phyloP scores from a whole-genome alignment of 1,140 invertebrate species.

The Rhizoglyphus robini region DNA sequence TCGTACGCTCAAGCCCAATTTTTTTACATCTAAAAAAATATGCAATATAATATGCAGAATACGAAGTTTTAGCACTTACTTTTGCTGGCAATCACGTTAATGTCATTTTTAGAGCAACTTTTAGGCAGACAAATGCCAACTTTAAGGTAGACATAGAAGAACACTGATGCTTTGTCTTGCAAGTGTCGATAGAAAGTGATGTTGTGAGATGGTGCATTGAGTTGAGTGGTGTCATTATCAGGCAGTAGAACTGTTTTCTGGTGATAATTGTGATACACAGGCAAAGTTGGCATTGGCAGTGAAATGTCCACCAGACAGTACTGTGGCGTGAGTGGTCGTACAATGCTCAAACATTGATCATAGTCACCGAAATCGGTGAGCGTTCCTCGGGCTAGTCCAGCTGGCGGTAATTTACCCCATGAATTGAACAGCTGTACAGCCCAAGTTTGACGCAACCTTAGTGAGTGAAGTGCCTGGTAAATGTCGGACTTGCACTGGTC shows the following conservation, averaged over 20 bases:
- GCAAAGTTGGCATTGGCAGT: background rate
- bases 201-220: background rate
- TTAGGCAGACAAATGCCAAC: slow-evolving; percentile 21
- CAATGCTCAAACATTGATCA: slow-evolving; percentile 3
- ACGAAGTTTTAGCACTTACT: too few species aligned
- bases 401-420: slow-evolving; percentile 21
- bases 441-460: background rate
- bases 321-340: background rate
- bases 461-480: background rate
- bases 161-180: background rate
- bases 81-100: background rate
- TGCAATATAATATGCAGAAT: too few species aligned
- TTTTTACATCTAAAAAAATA: too few species aligned
- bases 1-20: background rate
- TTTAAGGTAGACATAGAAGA: background rate
- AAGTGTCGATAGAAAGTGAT: background rate
- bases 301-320: background rate
- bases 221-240: background rate
- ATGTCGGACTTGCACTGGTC: background rate
- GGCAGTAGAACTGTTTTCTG: background rate
- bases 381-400: slow-evolving; percentile 21
- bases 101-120: slow-evolving; percentile 16
- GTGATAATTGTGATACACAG: background rate
- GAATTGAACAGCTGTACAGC: slow-evolving; percentile 8
- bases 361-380: slow-evolving; percentile 20